Evolutionary conservation across 2,113 vertebrate genomes (phyloP), one percentile per base, ranked within the genome.

Genomic region (Clarias batrachus): DNA sequence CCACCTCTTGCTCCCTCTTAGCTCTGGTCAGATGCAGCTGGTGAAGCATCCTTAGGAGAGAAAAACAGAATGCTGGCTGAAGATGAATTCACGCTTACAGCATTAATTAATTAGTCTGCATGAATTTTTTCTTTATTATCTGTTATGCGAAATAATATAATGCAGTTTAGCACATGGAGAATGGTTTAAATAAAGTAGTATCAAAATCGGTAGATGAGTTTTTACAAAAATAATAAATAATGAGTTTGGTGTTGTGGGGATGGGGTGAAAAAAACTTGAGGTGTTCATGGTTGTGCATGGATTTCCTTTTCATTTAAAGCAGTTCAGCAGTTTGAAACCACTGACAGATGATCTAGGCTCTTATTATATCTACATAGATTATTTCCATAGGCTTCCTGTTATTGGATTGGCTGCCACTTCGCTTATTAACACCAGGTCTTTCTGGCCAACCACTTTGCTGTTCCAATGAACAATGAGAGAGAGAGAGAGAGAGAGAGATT

Each of bases 381-480:
- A 79, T 78, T 79, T 78, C 54, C 68, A 84, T 74, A 84, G 54
- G 83, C 21, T 48, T 82, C 59, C n/a, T 41, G 74, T 70, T 83
- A 30, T 63, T 62, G 80, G 74, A 62, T 82, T 81, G 90, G 88
- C 90, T 89, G 88, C 91, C 88, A 87, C 85, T 86, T 87, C 90
- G 91, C 89, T 90, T 23, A 79, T 91, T 91, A 91, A 92, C 82
- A 65, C 82, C 59, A 84, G 62, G 68, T 86, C 81, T 88, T 86
- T 88, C 81, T 56, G 57, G 13, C 48, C 81, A 48, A 68, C 62
- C 59, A 48, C 78, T 73, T 73, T 60, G 78, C 85, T 86, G 23
- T 81, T 86, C 66, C 68, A 74, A 30, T 0, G 19, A 1, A 68
- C 70, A 85, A 11, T 7, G 59, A 65, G 17, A 14, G 68, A 60